A percentile compares a stretch with the other conserved stretches of the same genome.
These are phyloP conservation scores for Nephila pilipes DNA, from an alignment of 1,140 invertebrate species.

Conservation along the genomic window DNA sequence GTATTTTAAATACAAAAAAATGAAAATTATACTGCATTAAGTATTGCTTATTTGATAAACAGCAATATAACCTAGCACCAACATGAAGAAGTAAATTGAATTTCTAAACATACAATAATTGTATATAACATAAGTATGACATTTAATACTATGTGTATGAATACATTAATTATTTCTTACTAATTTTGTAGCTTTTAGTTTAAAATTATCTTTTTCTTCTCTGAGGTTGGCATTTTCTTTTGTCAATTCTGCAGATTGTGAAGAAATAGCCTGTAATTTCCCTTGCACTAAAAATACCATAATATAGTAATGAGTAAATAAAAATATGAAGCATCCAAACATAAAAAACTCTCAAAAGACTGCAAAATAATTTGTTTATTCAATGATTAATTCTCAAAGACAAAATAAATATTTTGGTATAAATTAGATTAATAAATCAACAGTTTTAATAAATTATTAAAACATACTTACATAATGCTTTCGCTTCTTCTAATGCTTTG, in stretches of 20 bases:
- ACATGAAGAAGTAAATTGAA: too few species aligned
- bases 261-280: conserved; percentile 43
- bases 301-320: neutral
- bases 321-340: neutral
- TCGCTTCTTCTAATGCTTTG: conserved; percentile 81
- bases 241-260: conserved; percentile 32
- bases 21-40: too few species aligned
- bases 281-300: conserved; percentile 49
- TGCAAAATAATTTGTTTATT: neutral
- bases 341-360: neutral
- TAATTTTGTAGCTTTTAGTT: conserved; percentile 56
- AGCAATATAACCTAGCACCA: too few species aligned
- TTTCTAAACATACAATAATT: too few species aligned
- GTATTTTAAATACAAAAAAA: too few species aligned
- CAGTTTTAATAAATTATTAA: neutral
- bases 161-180: conserved; percentile 5
- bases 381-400: neutral
- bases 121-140: too few species aligned
- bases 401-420: neutral
- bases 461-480: conserved; percentile 77
- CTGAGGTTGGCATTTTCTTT: conserved; percentile 52
- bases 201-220: conserved; percentile 69
- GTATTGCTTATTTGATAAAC: too few species aligned
- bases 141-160: too few species aligned
- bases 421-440: too few species aligned